Conservation (phyloP, 2,113 vertebrate genomes). For the Cebus imitator region DNA sequence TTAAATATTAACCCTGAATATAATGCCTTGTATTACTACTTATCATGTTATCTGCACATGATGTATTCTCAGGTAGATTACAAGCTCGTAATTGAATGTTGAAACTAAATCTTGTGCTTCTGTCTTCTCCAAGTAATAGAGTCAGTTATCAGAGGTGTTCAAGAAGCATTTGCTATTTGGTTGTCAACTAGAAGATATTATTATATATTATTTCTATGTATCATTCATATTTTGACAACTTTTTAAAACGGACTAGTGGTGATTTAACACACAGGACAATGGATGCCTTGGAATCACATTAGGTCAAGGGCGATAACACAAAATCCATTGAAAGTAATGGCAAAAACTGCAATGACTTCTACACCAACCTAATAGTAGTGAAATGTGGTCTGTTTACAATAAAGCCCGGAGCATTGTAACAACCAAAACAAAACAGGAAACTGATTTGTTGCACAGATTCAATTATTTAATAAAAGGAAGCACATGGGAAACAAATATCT, state of each 20-base stretch:
- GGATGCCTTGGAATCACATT: not conserved
- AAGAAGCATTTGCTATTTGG: not conserved
- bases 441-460: not conserved
- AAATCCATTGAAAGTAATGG: not conserved
- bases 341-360: too few relatives aligned
- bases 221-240: not conserved
- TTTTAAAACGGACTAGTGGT: not conserved
- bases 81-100: not conserved
- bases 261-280: not conserved
- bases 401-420: not conserved
- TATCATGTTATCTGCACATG: not conserved
- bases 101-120: slow-evolving; percentile 4
- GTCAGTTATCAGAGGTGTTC: not conserved
- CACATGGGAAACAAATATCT: not conserved
- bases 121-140: slow-evolving; percentile 15
- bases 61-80: slow-evolving; percentile 9
- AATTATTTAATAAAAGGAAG: not conserved
- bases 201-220: not conserved
- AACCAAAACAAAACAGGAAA: not conserved
- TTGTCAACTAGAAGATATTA: not conserved
- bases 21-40: not conserved
- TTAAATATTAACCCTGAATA: slow-evolving; percentile 16
- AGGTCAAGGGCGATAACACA: not conserved
- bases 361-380: not conserved
- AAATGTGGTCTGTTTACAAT: not conserved